These are phyloP conservation scores for Nothobranchius furzeri DNA, from an alignment of 2,113 vertebrate genomes.

Conservation along the genomic window DNA sequence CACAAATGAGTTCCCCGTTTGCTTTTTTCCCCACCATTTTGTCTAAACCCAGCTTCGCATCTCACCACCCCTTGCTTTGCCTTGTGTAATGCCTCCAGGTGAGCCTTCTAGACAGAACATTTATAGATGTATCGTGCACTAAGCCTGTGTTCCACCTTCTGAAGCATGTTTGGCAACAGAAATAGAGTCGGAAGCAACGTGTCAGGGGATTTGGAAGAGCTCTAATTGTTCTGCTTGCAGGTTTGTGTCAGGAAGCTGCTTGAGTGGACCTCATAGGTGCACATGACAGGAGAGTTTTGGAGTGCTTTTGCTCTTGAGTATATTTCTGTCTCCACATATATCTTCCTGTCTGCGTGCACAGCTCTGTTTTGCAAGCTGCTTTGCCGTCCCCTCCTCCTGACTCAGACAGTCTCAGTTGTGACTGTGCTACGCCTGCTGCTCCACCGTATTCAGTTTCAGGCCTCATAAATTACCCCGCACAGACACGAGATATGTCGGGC, in stretches of 20 bases:
- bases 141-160: slow-evolving; percentile 55
- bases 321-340: slow-evolving; percentile 48
- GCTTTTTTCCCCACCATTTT: slow-evolving; percentile 27
- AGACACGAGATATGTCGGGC: slow-evolving; percentile 63
- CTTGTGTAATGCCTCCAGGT: slow-evolving; percentile 47
- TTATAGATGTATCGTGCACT: slow-evolving; percentile 55
- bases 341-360: slow-evolving; percentile 34
- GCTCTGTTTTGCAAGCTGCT: slow-evolving; percentile 36
- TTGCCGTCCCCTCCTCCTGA: slow-evolving; percentile 38
- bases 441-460: slow-evolving; percentile 58
- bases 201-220: slow-evolving; percentile 43
- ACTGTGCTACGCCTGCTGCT: slow-evolving; percentile 48
- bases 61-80: slow-evolving; percentile 28
- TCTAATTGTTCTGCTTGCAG: slow-evolving; percentile 47
- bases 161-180: slow-evolving; percentile 35
- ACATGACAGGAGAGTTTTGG: slow-evolving; percentile 26
- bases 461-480: slow-evolving; percentile 68
- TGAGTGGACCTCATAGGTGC: slow-evolving; percentile 28
- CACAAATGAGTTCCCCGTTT: slow-evolving; percentile 1
- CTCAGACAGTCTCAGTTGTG: slow-evolving; percentile 40
- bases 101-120: slow-evolving; percentile 52
- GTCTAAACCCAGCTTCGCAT: slow-evolving; percentile 34
- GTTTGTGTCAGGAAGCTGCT: slow-evolving; percentile 32
- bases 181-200: slow-evolving; percentile 40
- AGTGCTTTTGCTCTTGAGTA: slow-evolving; percentile 17